phyloP scores from a whole-genome alignment of 2,888 invertebrate genomes.

The Ptycholaimellus sp. region DNA sequence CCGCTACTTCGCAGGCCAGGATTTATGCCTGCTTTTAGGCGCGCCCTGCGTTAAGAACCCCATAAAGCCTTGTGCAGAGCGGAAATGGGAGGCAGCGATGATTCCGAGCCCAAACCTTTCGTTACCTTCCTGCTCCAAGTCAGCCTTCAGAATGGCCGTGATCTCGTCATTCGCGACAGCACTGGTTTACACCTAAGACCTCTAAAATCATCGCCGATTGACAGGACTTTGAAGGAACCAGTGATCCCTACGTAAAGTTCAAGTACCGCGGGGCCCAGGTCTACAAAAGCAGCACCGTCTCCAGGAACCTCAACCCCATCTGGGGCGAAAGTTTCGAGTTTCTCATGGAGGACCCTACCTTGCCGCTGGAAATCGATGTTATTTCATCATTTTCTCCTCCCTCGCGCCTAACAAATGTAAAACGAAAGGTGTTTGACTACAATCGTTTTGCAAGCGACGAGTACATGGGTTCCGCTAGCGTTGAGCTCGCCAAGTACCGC shows the following conservation, averaged over 20 bases:
- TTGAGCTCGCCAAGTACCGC: conserved; percentile 40
- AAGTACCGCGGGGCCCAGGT: conserved; percentile 38
- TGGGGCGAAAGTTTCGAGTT: conserved; percentile 91
- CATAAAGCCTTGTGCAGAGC: too few species aligned
- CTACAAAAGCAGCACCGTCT: conserved; percentile 77
- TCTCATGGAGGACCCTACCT: conserved; percentile 63
- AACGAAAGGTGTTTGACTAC: conserved; percentile 57
- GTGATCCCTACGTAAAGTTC: conserved; percentile 24
- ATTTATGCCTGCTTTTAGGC: too few species aligned
- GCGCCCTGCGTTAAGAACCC: too few species aligned
- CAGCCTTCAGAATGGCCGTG: conserved; percentile 19
- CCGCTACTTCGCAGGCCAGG: too few species aligned
- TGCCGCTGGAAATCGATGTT: conserved; percentile 51
- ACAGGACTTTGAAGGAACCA: conserved; percentile 18
- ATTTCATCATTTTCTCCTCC: too few species aligned
- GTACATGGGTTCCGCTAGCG: conserved; percentile 71
- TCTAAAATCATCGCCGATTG: too few species aligned
- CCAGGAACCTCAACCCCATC: conserved; percentile 76
- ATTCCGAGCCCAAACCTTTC: conserved; percentile 9
- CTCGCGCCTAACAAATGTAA: too few species aligned
- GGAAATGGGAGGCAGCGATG: too few species aligned
- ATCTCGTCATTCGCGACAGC: conserved; percentile 19
- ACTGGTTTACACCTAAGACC: too few species aligned
- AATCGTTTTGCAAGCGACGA: conserved; percentile 85
- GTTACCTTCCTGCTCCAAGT: conserved; percentile 17